Percentiles rank a stretch among this genome's conserved stretches.
Evolutionary conservation across 2,888 invertebrate genomes (phyloP).

Genomic region (Aricia artaxerxes): DNA sequence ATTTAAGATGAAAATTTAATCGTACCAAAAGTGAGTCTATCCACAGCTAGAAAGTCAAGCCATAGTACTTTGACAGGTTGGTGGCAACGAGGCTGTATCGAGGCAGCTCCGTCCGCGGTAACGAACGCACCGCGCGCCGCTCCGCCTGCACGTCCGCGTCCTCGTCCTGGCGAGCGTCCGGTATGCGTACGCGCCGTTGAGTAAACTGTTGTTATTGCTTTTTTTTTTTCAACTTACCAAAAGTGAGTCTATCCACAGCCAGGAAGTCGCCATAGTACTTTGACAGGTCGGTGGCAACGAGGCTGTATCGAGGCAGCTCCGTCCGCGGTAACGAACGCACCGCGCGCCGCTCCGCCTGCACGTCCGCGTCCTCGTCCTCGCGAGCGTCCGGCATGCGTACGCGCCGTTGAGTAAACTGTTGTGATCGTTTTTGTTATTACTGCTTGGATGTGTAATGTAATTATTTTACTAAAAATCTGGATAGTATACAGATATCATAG

Average conservation of each 20-base stretch:
- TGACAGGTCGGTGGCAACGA: slow-evolving; percentile 85
- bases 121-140: slow-evolving; percentile 65
- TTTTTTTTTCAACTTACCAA: slow-evolving; percentile 56
- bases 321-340: slow-evolving; percentile 65
- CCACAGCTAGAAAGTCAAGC: slow-evolving; percentile 85
- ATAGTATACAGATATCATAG: no score
- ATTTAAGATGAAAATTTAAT: slow-evolving; percentile 1
- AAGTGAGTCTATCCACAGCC: slow-evolving; percentile 88
- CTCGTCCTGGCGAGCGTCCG: slow-evolving; percentile 54
- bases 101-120: slow-evolving; percentile 59
- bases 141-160: slow-evolving; percentile 82
- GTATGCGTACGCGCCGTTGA: slow-evolving; percentile 47
- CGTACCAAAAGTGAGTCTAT: slow-evolving; percentile 82
- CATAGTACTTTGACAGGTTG: slow-evolving; percentile 88
- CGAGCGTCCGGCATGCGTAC: slow-evolving; percentile 46
- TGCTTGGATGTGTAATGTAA: no score
- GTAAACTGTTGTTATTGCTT: slow-evolving; percentile 47
- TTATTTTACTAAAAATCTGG: no score
- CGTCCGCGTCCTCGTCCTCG: slow-evolving; percentile 80
- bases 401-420: slow-evolving; percentile 51
- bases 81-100: slow-evolving; percentile 81
- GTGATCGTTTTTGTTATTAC: background rate
- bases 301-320: slow-evolving; percentile 68
- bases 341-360: slow-evolving; percentile 74
- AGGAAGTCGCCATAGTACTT: slow-evolving; percentile 86